These are phyloP conservation scores for Triplophysa yarkandensis DNA, from an alignment of 2,797 vertebrate genomes.

Conservation along the genomic window DNA sequence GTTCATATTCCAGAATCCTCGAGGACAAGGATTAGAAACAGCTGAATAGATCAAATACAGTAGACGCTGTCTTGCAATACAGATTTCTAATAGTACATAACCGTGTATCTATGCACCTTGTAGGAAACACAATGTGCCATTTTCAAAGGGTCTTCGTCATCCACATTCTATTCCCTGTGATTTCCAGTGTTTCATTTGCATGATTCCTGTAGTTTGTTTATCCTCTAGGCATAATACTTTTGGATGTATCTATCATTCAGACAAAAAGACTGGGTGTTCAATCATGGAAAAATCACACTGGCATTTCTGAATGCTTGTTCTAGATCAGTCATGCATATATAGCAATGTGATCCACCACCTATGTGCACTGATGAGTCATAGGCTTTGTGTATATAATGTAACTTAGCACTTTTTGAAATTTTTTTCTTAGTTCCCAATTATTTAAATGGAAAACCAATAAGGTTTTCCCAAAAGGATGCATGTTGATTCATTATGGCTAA, in stretches of 20 bases:
- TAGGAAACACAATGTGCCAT: constrained; percentile 41
- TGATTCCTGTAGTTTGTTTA: constrained; percentile 49
- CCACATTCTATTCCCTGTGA: constrained; percentile 5
- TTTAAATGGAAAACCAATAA: constrained; percentile 19
- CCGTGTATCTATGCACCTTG: constrained; percentile 52
- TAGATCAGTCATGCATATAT: constrained; percentile 13
- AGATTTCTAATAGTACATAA: constrained; percentile 45
- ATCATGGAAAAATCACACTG: constrained; percentile 9
- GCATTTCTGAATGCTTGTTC: constrained; percentile 25
- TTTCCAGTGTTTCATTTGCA: constrained; percentile 42
- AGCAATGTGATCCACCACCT: constrained; percentile 17
- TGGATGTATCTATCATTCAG: constrained; percentile 39
- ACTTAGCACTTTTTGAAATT: constrained; percentile 36
- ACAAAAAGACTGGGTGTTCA: constrained; percentile 19
- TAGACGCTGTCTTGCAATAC: constrained; percentile 28
- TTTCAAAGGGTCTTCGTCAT: constrained; percentile 27
- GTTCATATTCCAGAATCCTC: constrained; percentile 39
- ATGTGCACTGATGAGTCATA: constrained; percentile 41
- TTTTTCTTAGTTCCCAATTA: constrained; percentile 34
- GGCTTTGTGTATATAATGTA: constrained; percentile 46
- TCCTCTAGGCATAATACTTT: constrained; percentile 40
- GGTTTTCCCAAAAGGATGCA: constrained; percentile 15
- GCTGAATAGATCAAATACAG: constrained; percentile 37
- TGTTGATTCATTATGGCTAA: constrained; percentile 24
- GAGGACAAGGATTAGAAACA: constrained; percentile 24